phyloP scores from a whole-genome alignment of 2,888 invertebrate genomes.

The Dolichomitus sp. region DNA sequence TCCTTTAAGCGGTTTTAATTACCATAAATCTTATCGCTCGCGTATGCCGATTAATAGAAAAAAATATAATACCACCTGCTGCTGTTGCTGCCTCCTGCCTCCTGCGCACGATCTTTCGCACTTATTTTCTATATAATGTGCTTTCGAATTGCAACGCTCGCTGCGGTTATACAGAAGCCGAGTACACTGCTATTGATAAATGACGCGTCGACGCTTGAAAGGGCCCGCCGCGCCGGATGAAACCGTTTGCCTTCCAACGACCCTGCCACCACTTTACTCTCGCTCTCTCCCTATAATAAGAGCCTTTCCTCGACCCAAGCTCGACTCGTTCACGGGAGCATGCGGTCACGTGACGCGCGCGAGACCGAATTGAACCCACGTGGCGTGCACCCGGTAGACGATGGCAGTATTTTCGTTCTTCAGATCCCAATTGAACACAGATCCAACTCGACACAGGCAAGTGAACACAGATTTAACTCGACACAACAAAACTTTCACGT shows the following conservation, averaged over 20 bases:
- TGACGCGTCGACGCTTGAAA: slow-evolving; percentile 48
- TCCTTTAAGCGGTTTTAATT: slow-evolving; percentile 74
- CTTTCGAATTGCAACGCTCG: slow-evolving; percentile 5
- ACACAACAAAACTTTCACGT: neutral
- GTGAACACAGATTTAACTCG: too few relatives aligned
- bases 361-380: neutral
- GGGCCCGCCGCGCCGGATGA: slow-evolving; percentile 49
- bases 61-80: slow-evolving; percentile 55
- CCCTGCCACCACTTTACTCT: slow-evolving; percentile 33
- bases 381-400: neutral
- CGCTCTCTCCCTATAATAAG: slow-evolving; percentile 4
- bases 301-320: neutral
- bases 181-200: slow-evolving; percentile 46
- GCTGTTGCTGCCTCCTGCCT: neutral
- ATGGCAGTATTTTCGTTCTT: too few relatives aligned
- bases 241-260: slow-evolving; percentile 55
- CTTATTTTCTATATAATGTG: neutral
- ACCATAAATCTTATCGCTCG: slow-evolving; percentile 74
- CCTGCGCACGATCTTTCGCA: neutral
- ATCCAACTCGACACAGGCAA: too few relatives aligned
- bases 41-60: slow-evolving; percentile 69
- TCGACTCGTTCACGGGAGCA: neutral
- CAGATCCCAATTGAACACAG: too few relatives aligned
- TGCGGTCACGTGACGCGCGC: slow-evolving; percentile 4
- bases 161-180: neutral